Conservation (phyloP, 2,797 vertebrate genomes). For the Microctenopoma stevenorrisi region DNA sequence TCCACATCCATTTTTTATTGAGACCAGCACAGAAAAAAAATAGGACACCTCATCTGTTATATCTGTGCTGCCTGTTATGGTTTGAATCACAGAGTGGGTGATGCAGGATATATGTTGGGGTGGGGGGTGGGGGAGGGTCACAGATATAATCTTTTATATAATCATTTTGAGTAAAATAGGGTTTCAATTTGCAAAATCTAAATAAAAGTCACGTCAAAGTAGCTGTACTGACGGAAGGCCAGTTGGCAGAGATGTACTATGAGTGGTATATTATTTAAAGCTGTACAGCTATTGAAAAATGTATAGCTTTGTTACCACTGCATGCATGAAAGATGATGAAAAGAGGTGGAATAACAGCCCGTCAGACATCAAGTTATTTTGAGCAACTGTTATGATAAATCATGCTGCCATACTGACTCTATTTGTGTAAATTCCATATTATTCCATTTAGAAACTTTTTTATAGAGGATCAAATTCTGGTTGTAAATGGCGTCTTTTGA, state of each 20-base stretch:
- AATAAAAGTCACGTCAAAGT: constrained; percentile 4
- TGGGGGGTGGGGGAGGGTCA: neutral
- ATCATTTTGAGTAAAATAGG: neutral
- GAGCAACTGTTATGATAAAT: neutral
- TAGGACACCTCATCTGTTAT: neutral
- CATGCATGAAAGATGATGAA: constrained; percentile 22
- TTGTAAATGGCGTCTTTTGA: too few relatives aligned
- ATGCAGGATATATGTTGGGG: neutral
- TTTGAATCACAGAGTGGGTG: constrained; percentile 5
- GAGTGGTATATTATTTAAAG: constrained; percentile 23
- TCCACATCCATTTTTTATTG: constrained; percentile 52
- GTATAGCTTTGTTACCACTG: constrained; percentile 15
- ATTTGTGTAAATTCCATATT: neutral
- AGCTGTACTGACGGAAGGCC: neutral
- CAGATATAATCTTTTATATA: neutral
- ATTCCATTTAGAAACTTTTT: neutral
- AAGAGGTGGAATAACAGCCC: neutral
- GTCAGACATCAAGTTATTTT: constrained; percentile 6
- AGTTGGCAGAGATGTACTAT: neutral
- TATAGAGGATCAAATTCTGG: too few relatives aligned
- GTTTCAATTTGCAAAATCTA: neutral
- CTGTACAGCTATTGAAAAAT: constrained; percentile 16
- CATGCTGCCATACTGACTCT: neutral
- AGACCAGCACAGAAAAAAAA: constrained; percentile 29
- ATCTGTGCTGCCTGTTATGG: constrained; percentile 3